Evolutionary conservation across 2,888 invertebrate species (phyloP).

Genomic region (Leucophora obtusa): DNA sequence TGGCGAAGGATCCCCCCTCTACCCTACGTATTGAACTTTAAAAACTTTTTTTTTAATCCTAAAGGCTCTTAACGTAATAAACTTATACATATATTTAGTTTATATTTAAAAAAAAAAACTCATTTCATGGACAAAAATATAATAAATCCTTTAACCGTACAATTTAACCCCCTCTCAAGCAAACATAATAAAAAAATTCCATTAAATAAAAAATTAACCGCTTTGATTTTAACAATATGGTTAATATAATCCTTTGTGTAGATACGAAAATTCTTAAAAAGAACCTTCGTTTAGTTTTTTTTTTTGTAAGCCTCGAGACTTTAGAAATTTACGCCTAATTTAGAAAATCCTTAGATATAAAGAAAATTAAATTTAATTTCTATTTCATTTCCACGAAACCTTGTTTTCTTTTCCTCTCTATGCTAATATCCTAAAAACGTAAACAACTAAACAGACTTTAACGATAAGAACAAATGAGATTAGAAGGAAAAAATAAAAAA

Average conservation of each 20-base stretch:
- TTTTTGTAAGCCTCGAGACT: not conserved
- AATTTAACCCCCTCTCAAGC: too few species aligned
- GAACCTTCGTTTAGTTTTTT: not conserved
- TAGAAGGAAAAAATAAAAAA: slow-evolving; percentile 9
- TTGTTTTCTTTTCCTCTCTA: not conserved
- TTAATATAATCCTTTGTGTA: not conserved
- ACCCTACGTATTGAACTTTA: too few species aligned
- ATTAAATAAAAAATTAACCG: not conserved
- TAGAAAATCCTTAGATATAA: slow-evolving; percentile 29
- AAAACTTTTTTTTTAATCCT: too few species aligned
- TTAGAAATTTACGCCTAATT: slow-evolving; percentile 31
- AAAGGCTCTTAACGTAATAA: too few species aligned
- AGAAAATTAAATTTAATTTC: slow-evolving; percentile 40
- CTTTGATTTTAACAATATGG: slow-evolving; percentile 3
- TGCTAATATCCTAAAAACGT: not conserved
- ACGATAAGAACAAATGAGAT: slow-evolving; percentile 43
- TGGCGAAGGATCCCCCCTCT: too few species aligned
- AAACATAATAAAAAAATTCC: not conserved
- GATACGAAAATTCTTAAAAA: not conserved
- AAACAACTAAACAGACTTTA: slow-evolving; percentile 10
- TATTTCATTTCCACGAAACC: not conserved
- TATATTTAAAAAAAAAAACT: too few species aligned
- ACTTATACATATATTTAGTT: too few species aligned
- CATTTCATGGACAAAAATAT: too few species aligned
- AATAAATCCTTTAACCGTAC: too few species aligned